A percentile compares a stretch with the other conserved stretches of the same genome.
These are phyloP conservation scores for Ovibos moschatus DNA, from an alignment of 2,113 vertebrate species.

Conservation along the genomic window DNA sequence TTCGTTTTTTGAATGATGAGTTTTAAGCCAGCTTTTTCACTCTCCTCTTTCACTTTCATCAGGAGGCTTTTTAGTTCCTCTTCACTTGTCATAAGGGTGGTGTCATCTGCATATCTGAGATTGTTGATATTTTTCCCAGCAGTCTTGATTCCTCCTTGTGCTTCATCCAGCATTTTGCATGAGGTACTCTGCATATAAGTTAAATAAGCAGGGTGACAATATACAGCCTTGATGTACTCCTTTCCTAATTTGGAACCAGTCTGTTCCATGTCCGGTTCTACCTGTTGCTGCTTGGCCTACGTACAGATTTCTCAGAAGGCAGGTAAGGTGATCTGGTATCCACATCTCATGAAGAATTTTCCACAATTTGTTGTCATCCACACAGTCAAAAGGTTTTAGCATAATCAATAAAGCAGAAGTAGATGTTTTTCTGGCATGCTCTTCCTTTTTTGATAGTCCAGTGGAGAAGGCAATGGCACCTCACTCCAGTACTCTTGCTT, in stretches of 20 bases:
- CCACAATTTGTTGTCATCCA: background rate
- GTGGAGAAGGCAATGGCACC: background rate
- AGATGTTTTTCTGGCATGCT: background rate
- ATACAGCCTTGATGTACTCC: background rate
- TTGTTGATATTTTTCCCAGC: background rate
- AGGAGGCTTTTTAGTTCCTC: background rate
- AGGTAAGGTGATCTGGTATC: background rate
- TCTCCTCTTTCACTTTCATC: background rate
- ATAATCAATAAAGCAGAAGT: background rate
- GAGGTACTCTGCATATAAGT: background rate
- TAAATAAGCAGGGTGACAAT: background rate
- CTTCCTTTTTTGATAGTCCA: background rate
- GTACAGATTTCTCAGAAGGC: background rate
- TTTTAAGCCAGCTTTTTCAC: background rate
- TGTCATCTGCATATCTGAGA: background rate
- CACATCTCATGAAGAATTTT: background rate
- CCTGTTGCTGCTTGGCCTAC: background rate
- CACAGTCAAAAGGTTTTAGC: background rate
- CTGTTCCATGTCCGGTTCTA: background rate
- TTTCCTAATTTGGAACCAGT: background rate
- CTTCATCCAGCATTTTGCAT: background rate
- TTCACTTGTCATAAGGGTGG: background rate
- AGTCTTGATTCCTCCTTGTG: background rate
- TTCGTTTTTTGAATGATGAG: background rate
- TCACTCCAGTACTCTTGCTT: no score